These are phyloP conservation scores for Saguinus imperator DNA, from an alignment of 2,113 vertebrate species.

Conservation along the genomic window DNA sequence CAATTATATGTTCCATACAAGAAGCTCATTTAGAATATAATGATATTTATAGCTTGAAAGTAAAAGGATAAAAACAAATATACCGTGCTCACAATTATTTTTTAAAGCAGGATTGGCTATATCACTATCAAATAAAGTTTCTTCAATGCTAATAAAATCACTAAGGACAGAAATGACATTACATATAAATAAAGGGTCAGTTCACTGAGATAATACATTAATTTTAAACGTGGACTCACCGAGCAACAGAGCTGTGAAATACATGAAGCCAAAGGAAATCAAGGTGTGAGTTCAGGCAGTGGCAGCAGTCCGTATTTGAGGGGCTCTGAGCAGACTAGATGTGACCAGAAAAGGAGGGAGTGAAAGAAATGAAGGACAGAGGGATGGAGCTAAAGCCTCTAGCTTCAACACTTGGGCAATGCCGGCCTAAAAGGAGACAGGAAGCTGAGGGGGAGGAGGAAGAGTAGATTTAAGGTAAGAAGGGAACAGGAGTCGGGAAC, in stretches of 20 bases:
- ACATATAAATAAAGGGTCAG: neutral
- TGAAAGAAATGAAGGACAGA: neutral
- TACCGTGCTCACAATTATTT: neutral
- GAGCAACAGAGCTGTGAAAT: neutral
- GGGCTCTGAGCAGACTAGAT: fast-evolving
- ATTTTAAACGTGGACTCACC: neutral
- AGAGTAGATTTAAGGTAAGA: fast-evolving
- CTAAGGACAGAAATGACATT: neutral
- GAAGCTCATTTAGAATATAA: neutral
- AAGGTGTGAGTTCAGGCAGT: neutral
- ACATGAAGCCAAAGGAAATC: neutral
- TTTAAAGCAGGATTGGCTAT: neutral
- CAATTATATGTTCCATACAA: neutral
- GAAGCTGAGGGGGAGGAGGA: neutral
- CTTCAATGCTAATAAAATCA: neutral
- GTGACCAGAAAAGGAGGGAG: neutral
- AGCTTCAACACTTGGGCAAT: neutral
- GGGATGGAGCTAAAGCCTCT: neutral
- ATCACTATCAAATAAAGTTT: neutral
- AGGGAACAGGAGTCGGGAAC: fast-evolving
- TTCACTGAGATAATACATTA: neutral
- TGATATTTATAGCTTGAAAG: neutral
- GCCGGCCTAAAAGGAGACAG: neutral
- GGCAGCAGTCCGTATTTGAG: fast-evolving
- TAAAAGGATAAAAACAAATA: neutral